Evolutionary conservation across 2,113 vertebrate species (phyloP).

Genomic region (Orientallactaga bullata): DNA sequence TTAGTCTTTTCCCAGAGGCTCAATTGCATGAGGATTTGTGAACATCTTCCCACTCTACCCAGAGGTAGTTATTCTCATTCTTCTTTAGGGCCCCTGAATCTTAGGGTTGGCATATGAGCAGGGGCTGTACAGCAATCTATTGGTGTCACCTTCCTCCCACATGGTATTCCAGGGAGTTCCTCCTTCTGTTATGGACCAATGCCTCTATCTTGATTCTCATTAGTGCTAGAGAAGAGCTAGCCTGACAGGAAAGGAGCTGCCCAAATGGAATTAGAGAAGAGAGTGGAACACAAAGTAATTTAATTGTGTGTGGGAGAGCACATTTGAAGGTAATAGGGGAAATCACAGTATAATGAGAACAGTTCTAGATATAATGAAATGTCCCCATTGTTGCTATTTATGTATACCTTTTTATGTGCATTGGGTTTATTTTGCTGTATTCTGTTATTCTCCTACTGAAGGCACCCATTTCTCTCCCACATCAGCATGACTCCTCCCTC

Average conservation of each 20-base stretch:
- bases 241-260: background rate
- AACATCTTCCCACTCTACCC: background rate
- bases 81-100: background rate
- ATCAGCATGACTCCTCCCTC: background rate
- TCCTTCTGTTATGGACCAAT: background rate
- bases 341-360: conserved; percentile 63
- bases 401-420: background rate
- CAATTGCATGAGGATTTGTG: background rate
- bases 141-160: background rate
- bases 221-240: background rate
- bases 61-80: background rate
- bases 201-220: background rate
- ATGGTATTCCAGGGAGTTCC: background rate
- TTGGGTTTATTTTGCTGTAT: conserved; percentile 26
- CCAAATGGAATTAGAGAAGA: conserved; percentile 56
- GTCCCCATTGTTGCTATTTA: conserved; percentile 4
- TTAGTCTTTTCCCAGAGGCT: background rate
- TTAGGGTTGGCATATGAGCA: background rate
- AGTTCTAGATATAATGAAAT: conserved; percentile 62
- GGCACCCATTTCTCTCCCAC: conserved; percentile 8
- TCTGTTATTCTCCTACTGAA: conserved; percentile 38
- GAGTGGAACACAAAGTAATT: conserved; percentile 52
- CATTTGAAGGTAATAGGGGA: conserved; percentile 60
- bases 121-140: rapidly evolving
- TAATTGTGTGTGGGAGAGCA: conserved; percentile 57